These are phyloP conservation scores for Glaucidium brasilianum DNA, from an alignment of 2,113 vertebrate species.

Conservation along the genomic window DNA sequence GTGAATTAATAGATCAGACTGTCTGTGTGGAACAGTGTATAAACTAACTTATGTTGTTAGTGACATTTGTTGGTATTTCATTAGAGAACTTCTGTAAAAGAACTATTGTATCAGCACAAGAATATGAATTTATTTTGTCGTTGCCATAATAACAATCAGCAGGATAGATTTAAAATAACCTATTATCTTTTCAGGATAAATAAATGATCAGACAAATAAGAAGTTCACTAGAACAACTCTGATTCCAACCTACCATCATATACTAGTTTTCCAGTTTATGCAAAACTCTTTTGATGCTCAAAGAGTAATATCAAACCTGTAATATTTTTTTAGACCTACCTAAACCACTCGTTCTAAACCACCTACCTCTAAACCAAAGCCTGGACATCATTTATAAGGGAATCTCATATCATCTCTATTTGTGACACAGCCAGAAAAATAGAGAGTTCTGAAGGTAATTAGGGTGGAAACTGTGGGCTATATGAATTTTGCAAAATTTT, in stretches of 20 bases:
- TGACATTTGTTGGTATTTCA: not conserved
- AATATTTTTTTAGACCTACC: not conserved
- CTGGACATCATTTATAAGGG: not conserved
- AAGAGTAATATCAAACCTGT: not conserved
- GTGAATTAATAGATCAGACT: not conserved
- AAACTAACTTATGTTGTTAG: not conserved
- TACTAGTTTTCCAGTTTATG: not conserved
- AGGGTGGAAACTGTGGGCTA: not conserved
- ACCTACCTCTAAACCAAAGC: not conserved
- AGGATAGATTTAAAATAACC: not conserved
- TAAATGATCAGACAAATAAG: not conserved
- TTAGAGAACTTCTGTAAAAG: not conserved
- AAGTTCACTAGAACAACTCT: not conserved
- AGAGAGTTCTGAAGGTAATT: not conserved
- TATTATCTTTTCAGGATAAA: not conserved
- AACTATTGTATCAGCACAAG: not conserved
- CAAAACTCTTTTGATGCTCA: not conserved
- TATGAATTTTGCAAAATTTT: not conserved
- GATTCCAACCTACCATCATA: not conserved
- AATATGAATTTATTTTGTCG: not conserved
- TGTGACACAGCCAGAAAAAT: not conserved
- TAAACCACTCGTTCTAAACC: not conserved
- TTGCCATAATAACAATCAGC: not conserved
- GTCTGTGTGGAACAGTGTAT: not conserved
- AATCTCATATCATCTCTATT: not conserved